Evolutionary conservation across 2,113 vertebrate genomes (phyloP).

Genomic region (Tylochromis polylepis): DNA sequence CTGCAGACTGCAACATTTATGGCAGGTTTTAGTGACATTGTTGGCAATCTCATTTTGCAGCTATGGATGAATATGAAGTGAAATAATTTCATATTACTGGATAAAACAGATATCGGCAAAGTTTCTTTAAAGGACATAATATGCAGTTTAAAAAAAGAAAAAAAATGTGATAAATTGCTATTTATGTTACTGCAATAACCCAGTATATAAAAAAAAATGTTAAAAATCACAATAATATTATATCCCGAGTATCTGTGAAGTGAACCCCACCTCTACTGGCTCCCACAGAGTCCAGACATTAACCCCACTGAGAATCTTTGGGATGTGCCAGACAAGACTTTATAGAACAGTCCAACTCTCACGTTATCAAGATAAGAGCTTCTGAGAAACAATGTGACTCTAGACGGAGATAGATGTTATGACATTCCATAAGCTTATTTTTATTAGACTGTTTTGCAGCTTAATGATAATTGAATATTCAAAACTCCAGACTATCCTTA

Average conservation of each 20-base stretch:
- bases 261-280: background rate
- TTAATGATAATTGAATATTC: background rate
- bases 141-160: background rate
- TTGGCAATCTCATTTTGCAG: background rate
- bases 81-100: background rate
- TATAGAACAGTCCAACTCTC: too few relatives aligned
- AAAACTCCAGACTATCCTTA: background rate
- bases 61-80: background rate
- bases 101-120: background rate
- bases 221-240: fast-evolving
- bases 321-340: background rate
- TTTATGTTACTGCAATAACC: background rate
- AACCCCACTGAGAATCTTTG: background rate
- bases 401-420: background rate
- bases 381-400: background rate
- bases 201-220: background rate
- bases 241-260: background rate
- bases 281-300: background rate
- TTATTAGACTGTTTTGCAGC: background rate
- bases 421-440: background rate
- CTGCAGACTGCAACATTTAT: background rate
- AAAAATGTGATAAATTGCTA: background rate
- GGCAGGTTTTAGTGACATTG: background rate
- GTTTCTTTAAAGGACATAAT: background rate
- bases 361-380: background rate